Evolutionary conservation across 2,888 invertebrate species (phyloP), one percentile per base, ranked within the genome.

Genomic region (Mesorhabditis belari): DNA sequence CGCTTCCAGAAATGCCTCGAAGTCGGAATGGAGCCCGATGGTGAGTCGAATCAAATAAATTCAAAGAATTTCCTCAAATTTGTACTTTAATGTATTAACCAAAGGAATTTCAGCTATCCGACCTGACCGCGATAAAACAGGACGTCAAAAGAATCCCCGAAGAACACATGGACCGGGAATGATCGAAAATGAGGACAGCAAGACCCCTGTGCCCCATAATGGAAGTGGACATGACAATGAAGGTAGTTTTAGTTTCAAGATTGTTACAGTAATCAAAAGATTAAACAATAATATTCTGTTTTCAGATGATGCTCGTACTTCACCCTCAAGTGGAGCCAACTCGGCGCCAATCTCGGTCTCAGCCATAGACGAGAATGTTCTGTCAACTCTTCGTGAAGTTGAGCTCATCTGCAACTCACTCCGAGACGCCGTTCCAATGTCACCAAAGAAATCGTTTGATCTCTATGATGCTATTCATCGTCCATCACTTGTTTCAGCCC

Each of bases 11-110:
- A 80, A 61, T 79, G 79, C 61, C 62, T 79, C 5, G 74, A 76
- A 62, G 79, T 79, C 26, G 79, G 79, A 5, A 79, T 79, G 79
- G 79, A 79, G 60, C 75, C 75, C 17, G 76, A 77, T 49, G 77
- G 73, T 75, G 49, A 58, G 63, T 58, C 28, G 19, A 51, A 6
- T 6, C n/a, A 21, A 54, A 23, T 17, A 21, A 3, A 6, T 17
- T 24, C 6, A 5, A 5, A n/a, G 19, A 12, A 19, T 9, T 53
- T 52, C 1, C n/a, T 58, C 56, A 12, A 12, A 52, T 52, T 52
- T n/a, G n/a, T n/a, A 23, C 52, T 23, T 6, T 27, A 54, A 6
- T 25, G 26, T 17, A 2, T 2, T 44, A 29, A 21, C 12, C 25
- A 5, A 24, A 21, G 27, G 28, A 21, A 55, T 56, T 73, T 50